Conservation (phyloP, 2,888 invertebrate genomes). For the Micropterix aruncella region DNA sequence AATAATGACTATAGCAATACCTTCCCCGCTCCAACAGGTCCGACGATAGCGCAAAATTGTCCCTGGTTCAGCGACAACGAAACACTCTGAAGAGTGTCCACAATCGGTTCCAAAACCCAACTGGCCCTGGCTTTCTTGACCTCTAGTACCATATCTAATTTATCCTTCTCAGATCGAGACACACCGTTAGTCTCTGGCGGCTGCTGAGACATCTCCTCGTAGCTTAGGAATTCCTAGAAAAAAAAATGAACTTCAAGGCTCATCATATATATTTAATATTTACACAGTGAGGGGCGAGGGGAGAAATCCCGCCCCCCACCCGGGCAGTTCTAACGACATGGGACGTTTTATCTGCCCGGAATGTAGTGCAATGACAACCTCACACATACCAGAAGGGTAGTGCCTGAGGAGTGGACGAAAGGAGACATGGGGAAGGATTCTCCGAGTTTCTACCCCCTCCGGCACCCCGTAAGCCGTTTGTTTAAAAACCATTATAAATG, state of each 20-base stretch:
- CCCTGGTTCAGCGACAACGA: slow-evolving; percentile 36
- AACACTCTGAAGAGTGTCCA: slow-evolving; percentile 39
- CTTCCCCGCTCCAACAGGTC: slow-evolving; percentile 68
- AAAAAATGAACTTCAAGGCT: neutral
- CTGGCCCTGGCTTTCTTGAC: slow-evolving; percentile 28
- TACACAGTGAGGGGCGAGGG: too few species aligned
- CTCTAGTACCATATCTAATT: slow-evolving; percentile 18
- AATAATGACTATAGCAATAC: slow-evolving; percentile 15
- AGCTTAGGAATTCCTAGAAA: slow-evolving; percentile 7
- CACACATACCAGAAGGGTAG: too few species aligned
- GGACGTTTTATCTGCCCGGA: too few species aligned
- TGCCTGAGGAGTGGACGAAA: too few species aligned
- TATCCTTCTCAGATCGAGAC: slow-evolving; percentile 21
- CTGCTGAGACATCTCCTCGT: slow-evolving; percentile 12
- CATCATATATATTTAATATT: neutral
- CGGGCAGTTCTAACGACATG: too few species aligned
- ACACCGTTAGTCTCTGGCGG: slow-evolving; percentile 17
- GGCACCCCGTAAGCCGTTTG: too few species aligned
- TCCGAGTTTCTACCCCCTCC: too few species aligned
- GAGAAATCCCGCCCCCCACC: too few species aligned
- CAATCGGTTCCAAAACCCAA: slow-evolving; percentile 30
- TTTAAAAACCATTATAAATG: too few species aligned
- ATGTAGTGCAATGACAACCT: too few species aligned
- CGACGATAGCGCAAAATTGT: slow-evolving; percentile 52
- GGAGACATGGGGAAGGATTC: too few species aligned